phyloP scores from a whole-genome alignment of 2,113 vertebrate species.

The Sorex araneus region DNA sequence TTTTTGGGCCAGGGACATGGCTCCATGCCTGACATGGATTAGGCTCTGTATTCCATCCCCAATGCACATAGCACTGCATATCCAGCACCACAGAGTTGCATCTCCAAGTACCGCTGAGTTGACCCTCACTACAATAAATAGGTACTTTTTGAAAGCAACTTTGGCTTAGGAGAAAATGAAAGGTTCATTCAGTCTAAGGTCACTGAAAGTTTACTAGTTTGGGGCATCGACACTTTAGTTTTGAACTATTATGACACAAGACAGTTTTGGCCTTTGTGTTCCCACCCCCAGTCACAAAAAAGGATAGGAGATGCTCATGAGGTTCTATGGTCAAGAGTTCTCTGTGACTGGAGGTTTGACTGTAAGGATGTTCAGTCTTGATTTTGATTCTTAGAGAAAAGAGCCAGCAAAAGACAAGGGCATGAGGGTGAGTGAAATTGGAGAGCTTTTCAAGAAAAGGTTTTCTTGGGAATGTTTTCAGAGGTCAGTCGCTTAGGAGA shows the following conservation, averaged over 20 bases:
- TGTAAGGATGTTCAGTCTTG: not conserved
- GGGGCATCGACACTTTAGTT: no score
- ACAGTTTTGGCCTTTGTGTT: not conserved
- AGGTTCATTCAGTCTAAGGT: not conserved
- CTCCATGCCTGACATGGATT: no score
- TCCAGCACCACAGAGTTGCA: no score
- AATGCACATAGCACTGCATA: no score
- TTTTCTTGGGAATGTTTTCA: conserved; percentile 13
- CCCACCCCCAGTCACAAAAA: not conserved
- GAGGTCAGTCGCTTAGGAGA: conserved; percentile 33
- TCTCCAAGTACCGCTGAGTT: no score
- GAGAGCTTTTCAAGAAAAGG: conserved; percentile 26
- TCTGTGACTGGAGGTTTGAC: not conserved
- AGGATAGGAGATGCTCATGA: not conserved
- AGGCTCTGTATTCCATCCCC: no score
- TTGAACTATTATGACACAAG: no score
- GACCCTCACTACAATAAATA: no score
- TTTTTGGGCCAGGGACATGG: no score
- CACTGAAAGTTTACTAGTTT: not conserved
- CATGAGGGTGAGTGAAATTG: not conserved
- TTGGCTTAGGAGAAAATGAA: not conserved
- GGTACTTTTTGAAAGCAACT: no score
- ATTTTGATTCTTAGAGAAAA: not conserved
- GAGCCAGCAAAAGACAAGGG: not conserved
- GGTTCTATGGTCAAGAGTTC: no score